A percentile compares a stretch with the other conserved stretches of the same genome.
phyloP scores from a whole-genome alignment of 2,888 invertebrate genomes.

The Ernsta delagoae region DNA sequence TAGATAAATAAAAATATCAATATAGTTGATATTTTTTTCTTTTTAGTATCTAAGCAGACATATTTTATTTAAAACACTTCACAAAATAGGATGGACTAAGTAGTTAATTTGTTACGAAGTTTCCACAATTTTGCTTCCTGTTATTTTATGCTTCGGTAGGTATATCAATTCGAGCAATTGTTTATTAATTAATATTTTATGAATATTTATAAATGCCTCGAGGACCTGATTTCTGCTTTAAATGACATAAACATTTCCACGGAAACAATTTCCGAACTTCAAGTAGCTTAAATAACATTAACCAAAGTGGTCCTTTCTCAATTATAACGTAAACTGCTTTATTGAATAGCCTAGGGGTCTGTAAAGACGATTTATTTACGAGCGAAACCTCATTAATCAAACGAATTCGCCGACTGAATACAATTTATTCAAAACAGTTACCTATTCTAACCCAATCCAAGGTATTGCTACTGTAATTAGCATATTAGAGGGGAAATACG shows the following conservation, averaged over 20 bases:
- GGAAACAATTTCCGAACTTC: slow-evolving; percentile 5
- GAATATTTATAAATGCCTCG: background rate
- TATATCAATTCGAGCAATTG: too few relatives aligned
- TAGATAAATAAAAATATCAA: too few relatives aligned
- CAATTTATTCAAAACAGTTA: slow-evolving; percentile 37
- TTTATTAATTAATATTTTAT: background rate
- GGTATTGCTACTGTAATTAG: slow-evolving; percentile 37
- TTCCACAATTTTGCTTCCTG: too few relatives aligned
- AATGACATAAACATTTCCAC: slow-evolving; percentile 3
- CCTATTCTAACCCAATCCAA: slow-evolving; percentile 34
- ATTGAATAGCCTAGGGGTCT: slow-evolving; percentile 17
- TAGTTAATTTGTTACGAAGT: too few relatives aligned
- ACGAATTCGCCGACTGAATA: slow-evolving; percentile 32
- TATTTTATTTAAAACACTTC: too few relatives aligned
- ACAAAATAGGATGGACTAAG: too few relatives aligned
- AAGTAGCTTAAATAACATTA: slow-evolving; percentile 13
- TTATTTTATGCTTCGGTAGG: too few relatives aligned
- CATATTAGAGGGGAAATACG: slow-evolving; percentile 34
- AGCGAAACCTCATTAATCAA: slow-evolving; percentile 36
- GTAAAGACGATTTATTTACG: slow-evolving; percentile 28
- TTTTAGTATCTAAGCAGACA: too few relatives aligned
- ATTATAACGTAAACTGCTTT: slow-evolving; percentile 21
- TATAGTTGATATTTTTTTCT: too few relatives aligned
- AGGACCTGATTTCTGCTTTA: background rate
- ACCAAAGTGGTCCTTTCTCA: slow-evolving; percentile 10